Conservation (phyloP, 1,140 invertebrate species). For the Papilio polytes region DNA sequence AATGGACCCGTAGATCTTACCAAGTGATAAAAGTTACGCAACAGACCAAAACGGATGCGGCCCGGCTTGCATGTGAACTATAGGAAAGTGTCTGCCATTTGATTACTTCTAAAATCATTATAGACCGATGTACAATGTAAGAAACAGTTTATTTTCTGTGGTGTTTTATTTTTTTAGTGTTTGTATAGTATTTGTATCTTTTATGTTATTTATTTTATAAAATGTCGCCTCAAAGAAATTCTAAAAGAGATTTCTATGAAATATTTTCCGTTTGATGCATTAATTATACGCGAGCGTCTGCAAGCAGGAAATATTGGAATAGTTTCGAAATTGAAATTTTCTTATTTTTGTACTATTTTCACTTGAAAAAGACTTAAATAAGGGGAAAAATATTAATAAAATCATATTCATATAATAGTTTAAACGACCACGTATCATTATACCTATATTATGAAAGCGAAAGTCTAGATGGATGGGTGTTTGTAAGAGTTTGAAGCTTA, state of each 20-base stretch:
- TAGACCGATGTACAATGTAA: too few relatives aligned
- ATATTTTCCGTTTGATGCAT: not conserved
- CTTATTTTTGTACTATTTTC: not conserved
- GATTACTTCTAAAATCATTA: not conserved
- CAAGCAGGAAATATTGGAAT: not conserved
- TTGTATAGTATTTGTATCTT: not conserved
- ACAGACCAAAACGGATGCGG: slow-evolving; percentile 19
- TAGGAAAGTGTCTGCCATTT: not conserved
- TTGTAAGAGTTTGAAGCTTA: too few relatives aligned
- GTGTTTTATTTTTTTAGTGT: not conserved
- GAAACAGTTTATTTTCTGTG: too few relatives aligned
- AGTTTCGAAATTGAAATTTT: not conserved
- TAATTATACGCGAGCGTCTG: not conserved
- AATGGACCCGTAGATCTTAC: not conserved
- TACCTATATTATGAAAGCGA: too few relatives aligned
- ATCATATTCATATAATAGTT: not conserved
- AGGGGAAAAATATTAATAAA: not conserved
- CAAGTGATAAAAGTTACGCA: slow-evolving; percentile 7
- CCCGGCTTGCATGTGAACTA: not conserved
- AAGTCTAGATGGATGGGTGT: too few relatives aligned
- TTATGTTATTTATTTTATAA: not conserved
- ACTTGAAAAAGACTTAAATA: not conserved
- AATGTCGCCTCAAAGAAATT: not conserved
- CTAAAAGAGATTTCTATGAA: not conserved
- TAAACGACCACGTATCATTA: too few relatives aligned